These are phyloP conservation scores for Tetragonisca angustula DNA, from an alignment of 2,888 invertebrate genomes.

Conservation along the genomic window DNA sequence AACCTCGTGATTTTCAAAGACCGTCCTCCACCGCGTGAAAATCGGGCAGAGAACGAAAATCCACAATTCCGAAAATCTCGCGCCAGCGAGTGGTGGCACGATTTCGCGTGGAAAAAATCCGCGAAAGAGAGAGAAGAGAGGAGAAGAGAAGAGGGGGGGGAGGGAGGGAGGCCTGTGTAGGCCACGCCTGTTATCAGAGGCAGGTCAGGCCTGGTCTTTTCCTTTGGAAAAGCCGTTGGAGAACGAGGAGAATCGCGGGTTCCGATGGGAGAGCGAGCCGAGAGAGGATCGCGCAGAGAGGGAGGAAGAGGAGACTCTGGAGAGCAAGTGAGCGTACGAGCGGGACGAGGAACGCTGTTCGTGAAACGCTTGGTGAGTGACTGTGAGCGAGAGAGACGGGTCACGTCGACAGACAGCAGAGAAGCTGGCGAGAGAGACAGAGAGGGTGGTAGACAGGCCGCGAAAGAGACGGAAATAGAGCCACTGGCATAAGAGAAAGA, in stretches of 20 bases:
- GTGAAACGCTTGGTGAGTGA: slow-evolving; percentile 32
- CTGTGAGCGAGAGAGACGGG: slow-evolving; percentile 5
- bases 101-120: no score
- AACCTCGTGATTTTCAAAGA: no score
- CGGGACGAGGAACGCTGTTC: slow-evolving; percentile 43
- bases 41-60: no score
- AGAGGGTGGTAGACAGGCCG: slow-evolving; percentile 24
- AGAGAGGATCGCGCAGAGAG: slow-evolving; percentile 42
- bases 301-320: slow-evolving; percentile 53
- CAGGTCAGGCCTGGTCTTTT: slow-evolving; percentile 58
- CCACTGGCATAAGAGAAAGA: background rate
- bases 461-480: background rate
- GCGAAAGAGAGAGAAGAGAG: no score
- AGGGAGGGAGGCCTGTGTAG: background rate
- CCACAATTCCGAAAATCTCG: no score
- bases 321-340: slow-evolving; percentile 54
- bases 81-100: no score
- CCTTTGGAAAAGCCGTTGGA: slow-evolving; percentile 57
- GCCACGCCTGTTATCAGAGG: slow-evolving; percentile 54
- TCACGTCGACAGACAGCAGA: slow-evolving; percentile 9
- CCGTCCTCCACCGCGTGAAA: no score
- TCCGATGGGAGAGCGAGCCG: slow-evolving; percentile 45
- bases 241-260: slow-evolving; percentile 65
- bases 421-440: slow-evolving; percentile 30
- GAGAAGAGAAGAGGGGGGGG: rapidly evolving